Conservation (phyloP, 2,888 invertebrate genomes). For the Spialia ferax region DNA sequence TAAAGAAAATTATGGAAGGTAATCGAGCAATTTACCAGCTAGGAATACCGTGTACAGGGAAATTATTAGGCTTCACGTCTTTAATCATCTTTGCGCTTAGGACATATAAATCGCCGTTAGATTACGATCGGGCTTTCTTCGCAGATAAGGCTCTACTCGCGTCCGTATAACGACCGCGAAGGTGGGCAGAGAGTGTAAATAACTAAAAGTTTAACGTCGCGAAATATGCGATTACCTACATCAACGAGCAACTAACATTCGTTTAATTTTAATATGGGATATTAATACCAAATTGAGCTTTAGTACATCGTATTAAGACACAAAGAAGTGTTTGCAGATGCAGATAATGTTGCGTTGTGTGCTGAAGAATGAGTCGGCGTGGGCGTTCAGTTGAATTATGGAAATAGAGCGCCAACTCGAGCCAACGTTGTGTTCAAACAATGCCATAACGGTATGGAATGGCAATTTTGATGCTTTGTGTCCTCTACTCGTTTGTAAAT, state of each 20-base stretch:
- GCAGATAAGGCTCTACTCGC: conserved; percentile 42
- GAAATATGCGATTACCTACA: conserved; percentile 61
- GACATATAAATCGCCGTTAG: conserved; percentile 33
- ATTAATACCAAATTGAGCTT: conserved; percentile 59
- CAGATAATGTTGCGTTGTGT: conserved; percentile 50
- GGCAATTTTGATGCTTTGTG: conserved; percentile 68
- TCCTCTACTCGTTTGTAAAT: conserved; percentile 50
- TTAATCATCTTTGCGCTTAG: conserved; percentile 29
- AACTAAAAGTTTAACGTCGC: conserved; percentile 53
- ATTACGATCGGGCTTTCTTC: conserved; percentile 44
- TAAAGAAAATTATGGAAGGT: conserved; percentile 14
- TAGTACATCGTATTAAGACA: conserved; percentile 56
- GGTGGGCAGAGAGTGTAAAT: conserved; percentile 38
- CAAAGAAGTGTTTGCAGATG: conserved; percentile 48
- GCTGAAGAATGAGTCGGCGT: conserved; percentile 69
- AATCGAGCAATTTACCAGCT: conserved; percentile 29
- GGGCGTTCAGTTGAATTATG: conserved; percentile 76
- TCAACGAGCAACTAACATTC: conserved; percentile 43
- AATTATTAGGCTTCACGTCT: conserved; percentile 24
- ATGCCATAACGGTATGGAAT: conserved; percentile 74
- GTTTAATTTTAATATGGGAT: conserved; percentile 50
- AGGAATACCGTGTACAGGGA: conserved; percentile 17
- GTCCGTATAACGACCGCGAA: conserved; percentile 28
- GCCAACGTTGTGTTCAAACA: conserved; percentile 67
- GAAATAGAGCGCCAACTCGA: conserved; percentile 73